These are phyloP conservation scores for Heliothis virescens DNA, from an alignment of 1,140 invertebrate species.

Conservation along the genomic window DNA sequence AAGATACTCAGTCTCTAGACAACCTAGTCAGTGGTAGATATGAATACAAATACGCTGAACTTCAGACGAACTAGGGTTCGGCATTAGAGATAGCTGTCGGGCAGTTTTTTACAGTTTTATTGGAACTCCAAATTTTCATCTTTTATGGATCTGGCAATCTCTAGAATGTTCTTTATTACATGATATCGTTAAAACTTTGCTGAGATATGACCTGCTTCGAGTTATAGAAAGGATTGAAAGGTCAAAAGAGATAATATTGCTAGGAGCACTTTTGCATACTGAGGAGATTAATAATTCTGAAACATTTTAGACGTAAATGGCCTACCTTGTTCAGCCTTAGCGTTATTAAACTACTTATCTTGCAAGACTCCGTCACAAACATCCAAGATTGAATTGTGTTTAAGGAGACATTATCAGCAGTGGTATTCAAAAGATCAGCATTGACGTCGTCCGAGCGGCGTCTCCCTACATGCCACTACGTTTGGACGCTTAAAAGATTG, in stretches of 20 bases:
- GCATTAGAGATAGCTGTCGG: not conserved
- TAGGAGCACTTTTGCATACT: not conserved
- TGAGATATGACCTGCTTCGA: not conserved
- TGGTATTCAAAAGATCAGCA: constrained; percentile 53
- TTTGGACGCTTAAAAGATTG: constrained; percentile 62
- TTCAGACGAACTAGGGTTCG: not conserved
- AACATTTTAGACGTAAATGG: not conserved
- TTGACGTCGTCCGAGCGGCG: constrained; percentile 45
- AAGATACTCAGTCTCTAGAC: constrained; percentile 45
- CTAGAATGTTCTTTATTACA: not conserved
- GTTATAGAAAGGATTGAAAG: not conserved
- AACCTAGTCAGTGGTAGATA: constrained; percentile 44
- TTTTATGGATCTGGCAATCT: not conserved
- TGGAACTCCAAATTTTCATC: constrained; percentile 1
- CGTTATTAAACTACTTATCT: not conserved
- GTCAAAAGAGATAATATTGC: not conserved
- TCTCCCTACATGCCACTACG: constrained; percentile 44
- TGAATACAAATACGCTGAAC: constrained; percentile 46
- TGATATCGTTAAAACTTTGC: not conserved
- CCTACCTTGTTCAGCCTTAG: not conserved
- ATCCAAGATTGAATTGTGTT: constrained; percentile 15
- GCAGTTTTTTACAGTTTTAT: constrained; percentile 33
- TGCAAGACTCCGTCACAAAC: constrained; percentile 2
- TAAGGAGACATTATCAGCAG: constrained; percentile 47
- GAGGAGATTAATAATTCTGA: no score